Conservation (phyloP, 2,113 vertebrate species). For the Lipotes vexillifer region DNA sequence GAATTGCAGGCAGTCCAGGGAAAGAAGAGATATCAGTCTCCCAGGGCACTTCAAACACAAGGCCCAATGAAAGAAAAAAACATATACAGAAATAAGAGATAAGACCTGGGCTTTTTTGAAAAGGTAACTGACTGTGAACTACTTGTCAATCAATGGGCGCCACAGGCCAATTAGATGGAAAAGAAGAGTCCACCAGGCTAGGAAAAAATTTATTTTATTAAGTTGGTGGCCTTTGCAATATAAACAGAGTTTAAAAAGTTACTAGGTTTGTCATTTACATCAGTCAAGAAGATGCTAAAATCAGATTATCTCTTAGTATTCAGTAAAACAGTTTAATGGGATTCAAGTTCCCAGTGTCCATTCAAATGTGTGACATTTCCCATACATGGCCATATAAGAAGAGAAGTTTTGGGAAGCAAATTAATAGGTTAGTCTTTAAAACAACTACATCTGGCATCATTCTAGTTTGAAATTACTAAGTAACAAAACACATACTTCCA, state of each 20-base stretch:
- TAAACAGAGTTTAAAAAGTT: background rate
- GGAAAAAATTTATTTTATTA: background rate
- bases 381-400: background rate
- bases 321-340: background rate
- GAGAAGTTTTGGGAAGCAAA: background rate
- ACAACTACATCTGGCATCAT: background rate
- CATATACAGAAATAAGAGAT: background rate
- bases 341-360: background rate
- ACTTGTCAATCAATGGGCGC: background rate
- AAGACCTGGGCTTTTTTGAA: background rate
- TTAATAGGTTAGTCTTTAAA: background rate
- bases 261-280: background rate
- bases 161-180: background rate
- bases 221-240: background rate
- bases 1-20: background rate
- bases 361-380: background rate
- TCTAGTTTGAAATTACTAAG: background rate
- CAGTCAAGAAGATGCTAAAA: background rate
- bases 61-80: conserved; percentile 26
- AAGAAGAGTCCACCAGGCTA: background rate
- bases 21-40: background rate
- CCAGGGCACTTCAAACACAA: background rate
- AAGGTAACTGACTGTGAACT: background rate
- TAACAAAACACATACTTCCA: background rate
- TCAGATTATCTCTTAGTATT: background rate